Evolutionary conservation across 2,888 invertebrate species (phyloP).

Genomic region (Cenopis cana): DNA sequence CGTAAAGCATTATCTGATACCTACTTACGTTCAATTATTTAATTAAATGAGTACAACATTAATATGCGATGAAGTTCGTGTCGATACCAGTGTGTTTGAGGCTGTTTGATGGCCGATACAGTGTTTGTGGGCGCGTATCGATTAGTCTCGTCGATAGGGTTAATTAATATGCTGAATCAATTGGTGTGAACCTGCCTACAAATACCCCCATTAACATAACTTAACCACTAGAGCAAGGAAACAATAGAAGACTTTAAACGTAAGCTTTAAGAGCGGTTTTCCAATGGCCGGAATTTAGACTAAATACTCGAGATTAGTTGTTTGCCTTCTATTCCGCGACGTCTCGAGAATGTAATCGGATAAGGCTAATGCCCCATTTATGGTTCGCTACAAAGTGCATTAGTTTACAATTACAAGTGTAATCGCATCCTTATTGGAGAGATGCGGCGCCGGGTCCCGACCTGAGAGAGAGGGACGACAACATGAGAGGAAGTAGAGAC

Average conservation of each 20-base stretch:
- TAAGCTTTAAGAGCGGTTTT: neutral
- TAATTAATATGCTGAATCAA: conserved; percentile 35
- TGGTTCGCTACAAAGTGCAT: conserved; percentile 35
- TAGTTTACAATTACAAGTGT: conserved; percentile 47
- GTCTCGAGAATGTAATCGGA: conserved; percentile 30
- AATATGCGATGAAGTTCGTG: conserved; percentile 2
- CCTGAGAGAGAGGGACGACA: conserved; percentile 5
- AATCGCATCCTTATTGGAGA: conserved; percentile 61
- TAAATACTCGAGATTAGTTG: conserved; percentile 9
- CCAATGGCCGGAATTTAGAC: neutral
- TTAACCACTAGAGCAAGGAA: neutral
- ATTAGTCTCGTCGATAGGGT: conserved; percentile 20
- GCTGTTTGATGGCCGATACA: conserved; percentile 15
- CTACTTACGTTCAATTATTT: conserved; percentile 3
- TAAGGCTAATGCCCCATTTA: conserved; percentile 42
- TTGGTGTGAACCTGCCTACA: conserved; percentile 27
- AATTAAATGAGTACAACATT: conserved; percentile 3
- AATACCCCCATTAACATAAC: conserved; percentile 32
- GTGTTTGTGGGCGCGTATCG: conserved; percentile 20
- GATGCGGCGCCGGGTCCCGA: conserved; percentile 46
- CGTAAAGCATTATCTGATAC: neutral
- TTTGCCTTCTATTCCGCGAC: conserved; percentile 24
- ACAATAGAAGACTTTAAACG: neutral
- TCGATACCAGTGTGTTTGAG: neutral
- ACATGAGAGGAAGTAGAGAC: neutral